Evolutionary conservation across 2,888 invertebrate genomes (phyloP).

Genomic region (Agriopis leucophaearia): DNA sequence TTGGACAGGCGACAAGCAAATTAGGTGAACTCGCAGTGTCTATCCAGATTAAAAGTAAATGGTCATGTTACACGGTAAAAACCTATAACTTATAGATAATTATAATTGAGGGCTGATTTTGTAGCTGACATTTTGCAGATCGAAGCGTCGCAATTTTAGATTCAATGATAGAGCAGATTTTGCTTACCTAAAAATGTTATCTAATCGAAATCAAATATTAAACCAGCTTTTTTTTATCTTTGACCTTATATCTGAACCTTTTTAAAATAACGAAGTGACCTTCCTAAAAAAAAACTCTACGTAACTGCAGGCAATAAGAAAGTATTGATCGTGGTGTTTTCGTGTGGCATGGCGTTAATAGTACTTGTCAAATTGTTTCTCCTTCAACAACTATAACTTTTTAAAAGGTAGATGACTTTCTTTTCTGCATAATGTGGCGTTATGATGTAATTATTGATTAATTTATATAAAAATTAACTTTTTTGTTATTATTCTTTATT

Average conservation of each 20-base stretch:
- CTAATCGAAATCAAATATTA: conserved; percentile 1
- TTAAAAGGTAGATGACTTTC: too few species aligned
- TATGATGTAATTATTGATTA: too few species aligned
- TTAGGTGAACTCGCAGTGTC: too few species aligned
- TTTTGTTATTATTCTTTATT: too few species aligned
- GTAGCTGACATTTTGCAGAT: conserved; percentile 1
- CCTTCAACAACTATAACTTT: background rate
- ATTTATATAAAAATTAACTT: too few species aligned
- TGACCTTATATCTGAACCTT: background rate
- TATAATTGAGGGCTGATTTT: background rate
- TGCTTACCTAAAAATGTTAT: background rate
- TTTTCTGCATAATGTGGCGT: too few species aligned
- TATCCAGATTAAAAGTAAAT: too few species aligned
- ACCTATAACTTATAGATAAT: too few species aligned
- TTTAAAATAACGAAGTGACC: background rate
- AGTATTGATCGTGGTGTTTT: background rate
- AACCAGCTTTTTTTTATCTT: background rate
- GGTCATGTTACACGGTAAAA: too few species aligned
- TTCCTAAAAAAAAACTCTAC: background rate
- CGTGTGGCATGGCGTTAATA: too few species aligned
- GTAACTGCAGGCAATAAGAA: background rate
- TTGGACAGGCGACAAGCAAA: too few species aligned
- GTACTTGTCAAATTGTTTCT: background rate
- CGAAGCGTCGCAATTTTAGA: conserved; percentile 8
- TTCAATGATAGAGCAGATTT: conserved; percentile 8